These are phyloP conservation scores for Ceriagrion tenellum DNA, from an alignment of 2,888 invertebrate genomes.

Conservation along the genomic window DNA sequence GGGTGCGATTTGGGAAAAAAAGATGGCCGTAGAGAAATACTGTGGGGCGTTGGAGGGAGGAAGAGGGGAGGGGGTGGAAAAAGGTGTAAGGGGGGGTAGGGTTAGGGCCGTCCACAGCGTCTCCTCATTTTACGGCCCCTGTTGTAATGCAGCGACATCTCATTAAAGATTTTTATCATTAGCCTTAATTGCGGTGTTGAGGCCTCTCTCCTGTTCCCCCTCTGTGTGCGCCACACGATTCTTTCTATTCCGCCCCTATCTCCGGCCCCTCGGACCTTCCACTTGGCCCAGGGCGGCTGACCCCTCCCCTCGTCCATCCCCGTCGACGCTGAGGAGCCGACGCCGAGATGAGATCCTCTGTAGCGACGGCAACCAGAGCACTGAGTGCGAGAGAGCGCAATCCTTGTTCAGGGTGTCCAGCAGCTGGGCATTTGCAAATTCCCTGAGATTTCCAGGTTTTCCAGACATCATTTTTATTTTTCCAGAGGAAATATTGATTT, in stretches of 20 bases:
- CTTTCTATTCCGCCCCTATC: not conserved
- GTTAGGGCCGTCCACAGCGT: not conserved
- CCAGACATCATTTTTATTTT: too few species aligned
- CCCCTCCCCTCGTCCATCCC: too few species aligned
- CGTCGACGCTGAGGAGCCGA: too few species aligned
- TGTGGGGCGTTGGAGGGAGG: too few species aligned
- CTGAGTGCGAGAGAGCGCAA: too few species aligned
- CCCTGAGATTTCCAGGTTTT: too few species aligned
- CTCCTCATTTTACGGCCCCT: not conserved
- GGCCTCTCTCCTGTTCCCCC: not conserved
- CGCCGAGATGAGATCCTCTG: too few species aligned
- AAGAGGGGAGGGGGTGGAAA: not conserved
- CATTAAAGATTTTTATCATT: constrained; percentile 36
- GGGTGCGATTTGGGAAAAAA: not conserved
- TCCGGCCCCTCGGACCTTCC: too few species aligned
- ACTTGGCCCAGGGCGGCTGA: not conserved
- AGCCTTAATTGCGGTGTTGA: not conserved
- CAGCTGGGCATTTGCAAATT: too few species aligned
- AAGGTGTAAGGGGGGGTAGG: not conserved
- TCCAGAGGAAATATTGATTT: too few species aligned
- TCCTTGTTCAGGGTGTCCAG: too few species aligned
- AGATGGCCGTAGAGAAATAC: not conserved
- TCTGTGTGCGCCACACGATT: not conserved
- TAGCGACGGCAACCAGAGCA: too few species aligned
- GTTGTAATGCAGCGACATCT: constrained; percentile 11